Percentiles rank a stretch among this genome's conserved stretches.
These are phyloP conservation scores for Neofelis nebulosa DNA, from an alignment of 2,113 vertebrate species.

Conservation along the genomic window DNA sequence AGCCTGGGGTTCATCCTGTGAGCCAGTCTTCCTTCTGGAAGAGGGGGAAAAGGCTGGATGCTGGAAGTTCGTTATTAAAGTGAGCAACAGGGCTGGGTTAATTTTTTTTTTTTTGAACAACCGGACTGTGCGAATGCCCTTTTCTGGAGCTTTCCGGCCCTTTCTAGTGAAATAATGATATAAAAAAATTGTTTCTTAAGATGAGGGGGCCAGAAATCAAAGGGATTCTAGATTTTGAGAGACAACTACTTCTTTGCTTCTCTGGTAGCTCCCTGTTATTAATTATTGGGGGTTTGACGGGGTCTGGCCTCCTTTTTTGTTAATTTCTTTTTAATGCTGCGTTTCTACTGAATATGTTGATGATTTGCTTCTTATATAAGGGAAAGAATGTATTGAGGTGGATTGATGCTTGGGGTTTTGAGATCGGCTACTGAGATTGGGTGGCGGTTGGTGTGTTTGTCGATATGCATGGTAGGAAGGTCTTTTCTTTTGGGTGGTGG, in stretches of 20 bases:
- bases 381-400: conserved; percentile 86
- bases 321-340: conserved; percentile 79
- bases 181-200: conserved; percentile 57
- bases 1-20: conserved; percentile 54
- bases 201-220: conserved; percentile 63
- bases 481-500: conserved; percentile 78
- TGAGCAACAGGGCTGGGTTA: conserved; percentile 81
- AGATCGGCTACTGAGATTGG: conserved; percentile 86
- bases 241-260: conserved; percentile 64
- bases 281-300: conserved; percentile 55
- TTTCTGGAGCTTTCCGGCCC: conserved; percentile 86
- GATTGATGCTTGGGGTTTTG: conserved; percentile 88
- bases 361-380: conserved; percentile 89
- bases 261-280: conserved; percentile 69
- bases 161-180: conserved; percentile 74
- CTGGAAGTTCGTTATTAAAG: conserved; percentile 80
- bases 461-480: conserved; percentile 79
- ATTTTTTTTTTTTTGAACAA: conserved; percentile 53
- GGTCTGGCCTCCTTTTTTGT: conserved; percentile 78
- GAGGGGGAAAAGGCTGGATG: conserved; percentile 58
- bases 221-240: conserved; percentile 69
- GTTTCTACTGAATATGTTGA: conserved; percentile 87
- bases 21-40: conserved; percentile 68
- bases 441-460: conserved; percentile 80
- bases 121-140: conserved; percentile 67